Conservation (phyloP, 2,888 invertebrate genomes). For the Cylloceria caligata region DNA sequence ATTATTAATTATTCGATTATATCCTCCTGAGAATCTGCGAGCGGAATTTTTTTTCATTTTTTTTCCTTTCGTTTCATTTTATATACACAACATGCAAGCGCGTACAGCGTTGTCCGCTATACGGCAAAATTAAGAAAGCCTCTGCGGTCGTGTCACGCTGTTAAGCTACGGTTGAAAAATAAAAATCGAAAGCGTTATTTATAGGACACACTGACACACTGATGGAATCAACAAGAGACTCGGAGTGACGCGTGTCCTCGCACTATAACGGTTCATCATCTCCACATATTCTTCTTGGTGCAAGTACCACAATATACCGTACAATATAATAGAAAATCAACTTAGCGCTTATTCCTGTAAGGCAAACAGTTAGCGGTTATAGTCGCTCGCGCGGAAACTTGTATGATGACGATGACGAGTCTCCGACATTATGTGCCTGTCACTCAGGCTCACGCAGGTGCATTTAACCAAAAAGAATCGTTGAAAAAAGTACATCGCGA, state of each 20-base stretch:
- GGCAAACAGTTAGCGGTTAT: slow-evolving; percentile 55
- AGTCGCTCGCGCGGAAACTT: slow-evolving; percentile 44
- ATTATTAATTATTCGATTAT: slow-evolving; percentile 65
- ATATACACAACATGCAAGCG: slow-evolving; percentile 6
- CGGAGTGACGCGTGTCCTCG: slow-evolving; percentile 40
- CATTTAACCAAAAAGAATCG: slow-evolving; percentile 14
- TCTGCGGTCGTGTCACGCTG: slow-evolving; percentile 36
- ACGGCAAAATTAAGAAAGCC: slow-evolving; percentile 53
- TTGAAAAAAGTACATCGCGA: slow-evolving; percentile 20
- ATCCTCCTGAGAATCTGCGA: slow-evolving; percentile 48
- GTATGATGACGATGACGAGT: slow-evolving; percentile 51
- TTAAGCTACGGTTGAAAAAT: slow-evolving; percentile 18
- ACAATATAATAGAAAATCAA: slow-evolving; percentile 55
- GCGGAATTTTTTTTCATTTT: slow-evolving; percentile 35
- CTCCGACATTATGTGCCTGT: slow-evolving; percentile 10
- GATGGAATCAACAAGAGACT: slow-evolving; percentile 37
- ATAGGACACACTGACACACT: slow-evolving; percentile 30
- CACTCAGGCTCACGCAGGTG: slow-evolving; percentile 30
- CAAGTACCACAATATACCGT: slow-evolving; percentile 29
- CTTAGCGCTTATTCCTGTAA: slow-evolving; percentile 50
- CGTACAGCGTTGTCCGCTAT: not conserved
- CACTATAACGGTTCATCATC: slow-evolving; percentile 57
- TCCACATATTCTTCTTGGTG: slow-evolving; percentile 31
- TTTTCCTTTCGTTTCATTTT: slow-evolving; percentile 16
- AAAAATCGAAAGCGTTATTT: slow-evolving; percentile 55